Base-by-base conservation (phyloP, 1,140 invertebrate genomes). In the Orchesella cincta region DNA sequence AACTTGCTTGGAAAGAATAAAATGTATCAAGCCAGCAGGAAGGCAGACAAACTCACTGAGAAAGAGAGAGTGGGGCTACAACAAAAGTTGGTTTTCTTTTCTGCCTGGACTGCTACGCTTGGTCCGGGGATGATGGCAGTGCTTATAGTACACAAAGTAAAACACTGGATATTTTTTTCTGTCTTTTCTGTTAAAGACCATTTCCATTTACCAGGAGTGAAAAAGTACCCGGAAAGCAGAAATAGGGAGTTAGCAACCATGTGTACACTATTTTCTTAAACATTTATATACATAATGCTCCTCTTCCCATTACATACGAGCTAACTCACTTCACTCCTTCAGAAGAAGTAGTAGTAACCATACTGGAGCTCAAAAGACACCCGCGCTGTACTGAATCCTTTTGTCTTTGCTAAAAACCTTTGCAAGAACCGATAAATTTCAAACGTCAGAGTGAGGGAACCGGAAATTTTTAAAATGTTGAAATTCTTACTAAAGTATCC, bases 11-110 rank as follows among this genome's bases (percentile, higher is more conserved):
- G 28, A 12, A 31, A 33, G 23, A 67, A 67, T 12, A 33, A 67
- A 67, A 67, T 67, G 62, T 67, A 67, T 67, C 62, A 67, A 67
- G 62, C 62, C 62, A 33, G 62, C 62, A 67, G 62, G 62, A 67
- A 67, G 62, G 62, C 62, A 67, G 31, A 33, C 62, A 67, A 14
- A 31, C 26, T 12, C 62, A 31, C 3, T 8, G 39, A 57, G 54
- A 18, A 57, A 57, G 12, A 23, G 54, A 57, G 26, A 57, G 54
- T 57, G 12, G 54, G 39, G 54, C 12, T 57, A 57, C 26, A 16
- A 26, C n/a, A 57, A 23, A 18, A 26, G n/a, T n/a, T n/a, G n/a
- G n/a, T n/a, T n/a, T n/a, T n/a, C n/a, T n/a, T n/a, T n/a, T n/a
- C n/a, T n/a, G n/a, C n/a, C n/a, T n/a, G n/a, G n/a, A n/a, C n/a